Percentiles rank a stretch among this genome's conserved stretches.
Conservation (phyloP, 1,140 invertebrate species). For the Drosophila guanche region DNA sequence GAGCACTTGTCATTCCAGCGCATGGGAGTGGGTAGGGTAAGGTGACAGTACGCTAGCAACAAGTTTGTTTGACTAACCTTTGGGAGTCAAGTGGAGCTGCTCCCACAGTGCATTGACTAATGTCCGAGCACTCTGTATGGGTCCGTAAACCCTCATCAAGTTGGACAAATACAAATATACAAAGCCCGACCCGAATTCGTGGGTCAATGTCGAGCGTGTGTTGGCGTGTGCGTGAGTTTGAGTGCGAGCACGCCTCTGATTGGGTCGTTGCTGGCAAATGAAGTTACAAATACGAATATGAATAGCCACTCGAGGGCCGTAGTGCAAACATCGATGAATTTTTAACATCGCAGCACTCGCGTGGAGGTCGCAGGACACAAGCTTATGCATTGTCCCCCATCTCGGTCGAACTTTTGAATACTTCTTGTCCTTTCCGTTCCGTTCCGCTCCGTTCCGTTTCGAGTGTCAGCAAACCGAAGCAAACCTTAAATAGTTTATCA, state of each 20-base stretch:
- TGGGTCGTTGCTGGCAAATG: conserved; percentile 39
- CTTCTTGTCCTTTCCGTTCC: conserved; percentile 10
- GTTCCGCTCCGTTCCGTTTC: neutral
- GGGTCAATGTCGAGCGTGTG: conserved; percentile 44
- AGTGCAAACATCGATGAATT: conserved; percentile 46
- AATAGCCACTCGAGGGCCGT: conserved; percentile 31
- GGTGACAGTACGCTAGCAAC: conserved; percentile 25
- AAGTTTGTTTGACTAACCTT: conserved; percentile 35
- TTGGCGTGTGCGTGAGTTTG: neutral
- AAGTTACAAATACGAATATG: conserved; percentile 56
- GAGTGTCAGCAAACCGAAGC: conserved; percentile 8
- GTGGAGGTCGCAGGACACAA: conserved; percentile 14
- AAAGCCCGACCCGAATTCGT: neutral
- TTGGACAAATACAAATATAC: no score
- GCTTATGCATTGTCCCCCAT: conserved; percentile 17
- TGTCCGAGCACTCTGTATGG: conserved; percentile 13
- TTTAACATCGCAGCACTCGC: conserved; percentile 19
- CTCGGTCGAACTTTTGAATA: conserved; percentile 2
- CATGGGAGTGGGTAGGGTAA: conserved; percentile 13
- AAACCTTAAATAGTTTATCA: conserved; percentile 65
- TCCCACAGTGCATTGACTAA: conserved; percentile 39
- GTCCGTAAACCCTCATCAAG: no score
- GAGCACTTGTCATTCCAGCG: conserved; percentile 30
- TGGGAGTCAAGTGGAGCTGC: conserved; percentile 15
- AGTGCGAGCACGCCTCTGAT: conserved; percentile 21